Conservation (phyloP, 2,797 vertebrate genomes). For the Poecilia picta region DNA sequence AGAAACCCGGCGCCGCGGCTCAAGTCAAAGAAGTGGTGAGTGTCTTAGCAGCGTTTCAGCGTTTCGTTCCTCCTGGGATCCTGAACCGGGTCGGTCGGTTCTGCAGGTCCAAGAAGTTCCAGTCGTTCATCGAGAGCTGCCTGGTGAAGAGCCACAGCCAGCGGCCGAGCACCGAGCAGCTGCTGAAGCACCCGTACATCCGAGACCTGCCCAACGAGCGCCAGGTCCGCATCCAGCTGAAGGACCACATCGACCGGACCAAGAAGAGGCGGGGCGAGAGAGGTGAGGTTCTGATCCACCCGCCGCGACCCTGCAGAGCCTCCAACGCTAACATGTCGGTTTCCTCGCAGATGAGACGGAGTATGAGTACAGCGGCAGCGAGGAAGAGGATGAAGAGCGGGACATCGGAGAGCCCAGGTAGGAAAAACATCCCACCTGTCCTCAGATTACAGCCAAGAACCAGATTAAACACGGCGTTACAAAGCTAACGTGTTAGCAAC, state of each 20-base stretch:
- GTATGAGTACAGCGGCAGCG: conserved; percentile 97
- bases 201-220: conserved; percentile 94
- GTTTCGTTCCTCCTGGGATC: no score
- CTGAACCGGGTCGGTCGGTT: no score
- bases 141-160: conserved; percentile 96
- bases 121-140: conserved; percentile 97
- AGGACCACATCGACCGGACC: conserved; percentile 98
- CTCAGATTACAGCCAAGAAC: neutral
- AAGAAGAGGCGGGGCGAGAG: conserved; percentile 97
- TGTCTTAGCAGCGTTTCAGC: conserved; percentile 6
- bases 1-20: conserved; percentile 92
- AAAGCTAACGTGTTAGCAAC: neutral
- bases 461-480: neutral
- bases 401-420: conserved; percentile 88
- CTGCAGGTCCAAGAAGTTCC: conserved; percentile 98
- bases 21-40: conserved; percentile 97
- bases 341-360: conserved; percentile 91
- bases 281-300: conserved; percentile 76
- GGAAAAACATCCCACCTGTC: no score
- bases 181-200: conserved; percentile 97
- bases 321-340: conserved; percentile 8
- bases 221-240: conserved; percentile 98
- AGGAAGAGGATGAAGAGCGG: conserved; percentile 95
- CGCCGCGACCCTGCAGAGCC: neutral
- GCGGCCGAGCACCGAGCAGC: conserved; percentile 93